Base-by-base conservation (phyloP, 2,888 invertebrate species). In the Oxycera nigricornis region DNA sequence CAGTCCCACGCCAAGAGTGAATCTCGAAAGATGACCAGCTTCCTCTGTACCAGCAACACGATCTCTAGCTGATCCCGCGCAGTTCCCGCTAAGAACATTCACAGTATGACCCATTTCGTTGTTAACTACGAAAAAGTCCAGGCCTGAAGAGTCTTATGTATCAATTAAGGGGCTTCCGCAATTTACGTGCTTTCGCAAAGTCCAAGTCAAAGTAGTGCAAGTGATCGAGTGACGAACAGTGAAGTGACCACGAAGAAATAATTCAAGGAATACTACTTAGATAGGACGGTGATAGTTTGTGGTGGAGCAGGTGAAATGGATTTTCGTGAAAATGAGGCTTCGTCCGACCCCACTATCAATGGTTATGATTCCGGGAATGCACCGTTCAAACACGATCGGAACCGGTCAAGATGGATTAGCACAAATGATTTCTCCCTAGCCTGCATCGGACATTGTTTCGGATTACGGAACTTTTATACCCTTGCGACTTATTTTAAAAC, bases 131-230 rank as follows among this genome's bases (percentile, higher is more conserved):
- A 46, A 46, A 7, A 46, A 46, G 17, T 61, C 17, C 6, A 31
- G n/a, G 11, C 26, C 3, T 24, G 59, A 61, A 31, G n/a, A 31
- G 9, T 55, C 26, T 61, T n/a, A 9, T 26, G 3, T 7, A 61
- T 28, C 31, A 61, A 61, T 61, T 61, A 61, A 61, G 61, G 17
- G 20, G 61, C 31, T 61, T 61, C 61, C 61, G 30, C 61, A 61
- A 61, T 61, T 61, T 31, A 61, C 20, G 4, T 17, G 9, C n/a
- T n/a, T n/a, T n/a, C n/a, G n/a, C n/a, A n/a, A n/a, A n/a, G n/a
- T n/a, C n/a, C n/a, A n/a, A n/a, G n/a, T n/a, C n/a, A n/a, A n/a
- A 14, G 46, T 46, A 46, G 6, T 7, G 46, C 17, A 3, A 11
- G 14, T 11, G 46, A 3, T 46, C 14, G 46, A 46, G 46, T 46